These are phyloP conservation scores for Ochlodes sylvanus DNA, from an alignment of 2,888 invertebrate genomes.

Conservation along the genomic window DNA sequence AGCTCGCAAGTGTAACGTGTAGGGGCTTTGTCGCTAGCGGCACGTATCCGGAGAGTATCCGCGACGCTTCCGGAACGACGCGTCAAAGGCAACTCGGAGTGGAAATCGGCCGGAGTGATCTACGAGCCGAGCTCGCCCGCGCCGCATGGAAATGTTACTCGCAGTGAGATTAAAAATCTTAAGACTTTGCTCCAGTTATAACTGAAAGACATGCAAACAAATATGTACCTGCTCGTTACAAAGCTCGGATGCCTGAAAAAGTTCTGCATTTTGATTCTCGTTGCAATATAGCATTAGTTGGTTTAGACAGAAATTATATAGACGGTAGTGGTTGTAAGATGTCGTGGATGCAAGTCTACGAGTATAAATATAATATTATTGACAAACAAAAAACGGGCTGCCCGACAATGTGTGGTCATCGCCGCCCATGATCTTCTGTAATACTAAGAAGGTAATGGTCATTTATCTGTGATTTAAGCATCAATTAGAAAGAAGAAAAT, in stretches of 20 bases:
- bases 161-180: conserved; percentile 8
- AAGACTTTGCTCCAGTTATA: conserved; percentile 7
- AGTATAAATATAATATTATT: too few species aligned
- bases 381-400: too few species aligned
- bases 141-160: conserved; percentile 16
- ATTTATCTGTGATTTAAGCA: too few species aligned
- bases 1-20: background rate
- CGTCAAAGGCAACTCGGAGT: background rate
- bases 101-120: background rate
- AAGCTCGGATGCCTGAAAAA: background rate
- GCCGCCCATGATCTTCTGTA: too few species aligned
- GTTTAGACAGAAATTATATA: too few species aligned
- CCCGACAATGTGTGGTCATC: too few species aligned
- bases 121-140: conserved; percentile 2
- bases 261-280: too few species aligned
- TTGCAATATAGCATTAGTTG: too few species aligned
- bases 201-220: background rate
- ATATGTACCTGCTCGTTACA: background rate
- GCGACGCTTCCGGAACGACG: background rate
- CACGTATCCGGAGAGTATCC: background rate
- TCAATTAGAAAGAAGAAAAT: too few species aligned
- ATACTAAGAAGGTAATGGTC: too few species aligned
- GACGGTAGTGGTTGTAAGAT: too few species aligned
- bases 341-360: too few species aligned
- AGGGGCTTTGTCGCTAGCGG: background rate